phyloP scores from a whole-genome alignment of 2,888 invertebrate genomes.

The Ophonus ardosiacus region DNA sequence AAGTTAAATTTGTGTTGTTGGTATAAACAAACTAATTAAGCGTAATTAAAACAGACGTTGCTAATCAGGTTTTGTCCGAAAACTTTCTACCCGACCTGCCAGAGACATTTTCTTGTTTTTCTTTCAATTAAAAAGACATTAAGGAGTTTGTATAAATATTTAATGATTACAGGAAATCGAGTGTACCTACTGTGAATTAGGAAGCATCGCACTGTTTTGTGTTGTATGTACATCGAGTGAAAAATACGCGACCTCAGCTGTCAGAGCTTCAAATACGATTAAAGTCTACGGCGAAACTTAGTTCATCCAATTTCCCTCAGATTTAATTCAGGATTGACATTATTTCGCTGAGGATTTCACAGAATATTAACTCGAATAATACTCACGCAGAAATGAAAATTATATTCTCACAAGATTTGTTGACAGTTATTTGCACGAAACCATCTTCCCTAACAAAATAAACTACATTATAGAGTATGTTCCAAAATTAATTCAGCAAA shows the following conservation, averaged over 20 bases:
- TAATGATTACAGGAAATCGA: neutral
- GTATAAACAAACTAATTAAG: slow-evolving; percentile 33
- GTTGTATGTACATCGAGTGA: neutral
- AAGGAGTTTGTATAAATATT: neutral
- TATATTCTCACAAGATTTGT: neutral
- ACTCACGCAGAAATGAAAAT: neutral
- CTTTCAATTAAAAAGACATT: neutral
- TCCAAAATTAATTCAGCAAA: no score
- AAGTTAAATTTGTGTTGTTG: slow-evolving; percentile 8
- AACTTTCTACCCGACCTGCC: neutral
- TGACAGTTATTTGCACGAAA: neutral
- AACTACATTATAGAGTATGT: no score
- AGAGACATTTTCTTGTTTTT: neutral
- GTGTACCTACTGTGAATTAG: no score
- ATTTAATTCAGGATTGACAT: slow-evolving; percentile 31
- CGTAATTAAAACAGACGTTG: slow-evolving; percentile 25
- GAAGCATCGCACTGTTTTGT: neutral
- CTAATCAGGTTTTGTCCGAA: slow-evolving; percentile 13
- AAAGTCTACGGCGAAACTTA: slow-evolving; percentile 1
- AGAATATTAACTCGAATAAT: slow-evolving; percentile 11
- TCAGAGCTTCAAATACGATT: slow-evolving; percentile 9
- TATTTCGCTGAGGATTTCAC: slow-evolving; percentile 18
- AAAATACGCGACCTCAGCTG: neutral
- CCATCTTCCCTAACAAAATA: neutral
- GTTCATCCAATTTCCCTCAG: slow-evolving; percentile 10